Percentiles rank a stretch among this genome's conserved stretches.
These are phyloP conservation scores for Creontiades dilutus DNA, from an alignment of 2,888 invertebrate species.

Conservation along the genomic window DNA sequence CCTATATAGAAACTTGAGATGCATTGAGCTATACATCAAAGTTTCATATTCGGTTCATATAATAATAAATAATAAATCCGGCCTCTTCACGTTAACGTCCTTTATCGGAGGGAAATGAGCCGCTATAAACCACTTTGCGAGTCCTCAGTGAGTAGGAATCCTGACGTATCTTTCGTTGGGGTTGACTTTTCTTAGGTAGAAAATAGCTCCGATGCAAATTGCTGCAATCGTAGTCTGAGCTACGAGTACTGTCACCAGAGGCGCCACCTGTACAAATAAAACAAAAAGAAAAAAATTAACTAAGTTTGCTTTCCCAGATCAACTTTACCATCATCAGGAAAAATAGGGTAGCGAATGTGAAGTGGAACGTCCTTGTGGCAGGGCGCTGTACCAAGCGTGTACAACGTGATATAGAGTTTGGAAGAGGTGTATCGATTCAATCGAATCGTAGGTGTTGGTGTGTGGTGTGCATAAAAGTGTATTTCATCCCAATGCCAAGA, in stretches of 20 bases:
- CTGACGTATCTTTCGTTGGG: slow-evolving; percentile 56
- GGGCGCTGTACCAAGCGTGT: not conserved
- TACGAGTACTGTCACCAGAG: slow-evolving; percentile 55
- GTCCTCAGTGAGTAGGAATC: slow-evolving; percentile 47
- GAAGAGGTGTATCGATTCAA: too few relatives aligned
- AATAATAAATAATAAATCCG: too few relatives aligned
- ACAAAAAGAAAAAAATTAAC: not conserved
- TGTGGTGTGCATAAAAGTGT: not conserved
- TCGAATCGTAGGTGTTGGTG: not conserved
- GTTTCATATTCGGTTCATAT: too few relatives aligned
- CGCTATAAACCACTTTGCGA: not conserved
- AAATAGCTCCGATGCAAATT: slow-evolving; percentile 61
- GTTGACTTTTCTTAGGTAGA: slow-evolving; percentile 59
- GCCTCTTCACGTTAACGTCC: too few relatives aligned
- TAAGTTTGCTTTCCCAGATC: not conserved
- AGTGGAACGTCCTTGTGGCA: not conserved
- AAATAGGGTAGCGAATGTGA: not conserved
- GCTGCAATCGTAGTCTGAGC: slow-evolving; percentile 69
- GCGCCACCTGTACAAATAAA: slow-evolving; percentile 56
- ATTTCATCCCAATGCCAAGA: not conserved
- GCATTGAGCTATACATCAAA: too few relatives aligned
- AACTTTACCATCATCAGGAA: not conserved
- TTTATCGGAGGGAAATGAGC: too few relatives aligned
- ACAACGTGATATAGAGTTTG: not conserved
- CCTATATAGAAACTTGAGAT: too few relatives aligned